Base-by-base conservation (phyloP, 1,140 invertebrate genomes). In the Drosophila erecta region DNA sequence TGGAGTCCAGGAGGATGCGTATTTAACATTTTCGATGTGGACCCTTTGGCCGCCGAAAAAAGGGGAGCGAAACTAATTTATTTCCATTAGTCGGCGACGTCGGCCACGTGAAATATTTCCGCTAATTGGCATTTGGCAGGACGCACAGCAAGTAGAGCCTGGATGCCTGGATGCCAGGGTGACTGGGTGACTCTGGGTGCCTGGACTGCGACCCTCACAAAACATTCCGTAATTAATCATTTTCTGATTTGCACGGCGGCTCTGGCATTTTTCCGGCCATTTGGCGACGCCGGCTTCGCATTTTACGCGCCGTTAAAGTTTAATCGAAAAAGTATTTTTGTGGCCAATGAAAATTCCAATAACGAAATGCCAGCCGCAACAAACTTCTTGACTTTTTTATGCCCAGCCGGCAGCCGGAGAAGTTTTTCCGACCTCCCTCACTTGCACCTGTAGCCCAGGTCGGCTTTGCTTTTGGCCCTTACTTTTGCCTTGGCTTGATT, bases 321-420 rank as follows among this genome's bases (percentile, higher is more conserved):
- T 87, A 86, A 86, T 86, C 83, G 81, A 86, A 86, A 86, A 86
- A 87, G 83, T 87, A 81, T 86, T 86, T 78, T 86, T 86, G 83
- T 79, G 81, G 74, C 78, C 83, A 86, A 86, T 86, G 83, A 81
- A 86, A 85, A 86, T 87, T 78, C 81, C 81, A 86, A 85, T 85
- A 85, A 86, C 62, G 57, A 85, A 85, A 86, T 86, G 79, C 81
- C 77, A 41, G n/a, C 44, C 50, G 49, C 44, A 77, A 53, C 56
- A 60, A 86, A 87, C 81, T 85, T 85, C 69, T 81, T 75, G 58
- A 69, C 61, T 71, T 76, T 81, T 81, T 75, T 83, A 79, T 81
- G 78, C 55, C 58, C 57, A n/a, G 33, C 33, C 38, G 46, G 22
- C 22, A 38, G 46, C 27, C 27, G 61, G 15, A 33, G 70, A 75